Evolutionary conservation across 2,113 vertebrate species (phyloP), one percentile per base, ranked within the genome.

Genomic region (Bambusicola thoracicus): DNA sequence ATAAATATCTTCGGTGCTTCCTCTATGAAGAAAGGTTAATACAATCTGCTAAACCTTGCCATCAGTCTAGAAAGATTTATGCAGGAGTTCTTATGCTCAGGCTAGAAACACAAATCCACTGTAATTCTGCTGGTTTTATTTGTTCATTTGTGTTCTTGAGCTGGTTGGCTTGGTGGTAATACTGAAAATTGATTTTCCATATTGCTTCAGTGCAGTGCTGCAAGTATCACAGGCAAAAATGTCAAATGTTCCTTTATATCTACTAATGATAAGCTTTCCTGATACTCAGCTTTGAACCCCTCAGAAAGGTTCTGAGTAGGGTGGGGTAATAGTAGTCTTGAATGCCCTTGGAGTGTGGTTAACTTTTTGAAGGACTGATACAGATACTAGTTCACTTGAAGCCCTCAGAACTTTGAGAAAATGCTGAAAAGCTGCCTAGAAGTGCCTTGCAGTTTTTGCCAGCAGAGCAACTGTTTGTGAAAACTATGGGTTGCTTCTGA

Each of bases 1-100:
- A 77, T 87, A 93, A 95, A 88, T 81, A 80, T 30, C 63, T 77
- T 41, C 73, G 41, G 20, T 85, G n/a, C 66, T 95, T 96, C 92
- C 92, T 93, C 78, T 92, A 25, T 80, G 81, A 87, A 43, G 72
- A 83, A 36, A 36, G 32, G 68, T 92, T 80, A 51, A 41, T 91
- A 34, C 32, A 41, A 56, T 61, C 40, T 83, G 7, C 25, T 83
- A 49, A 92, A 61, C 55, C 70, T 78, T 68, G 25, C 13, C 13
- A 51, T 83, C n/a, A 43, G 0, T 77, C 34, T 38, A 53, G 29
- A 44, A 93, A 83, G 12, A 69, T 38, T 24, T 0, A 8, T 46
- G 15, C 13, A 74, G 72, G 34, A 79, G 18, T 56, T 51, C 17
- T 68, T 58, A 18, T 77, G 32, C 74, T 77, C 3, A 53, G 83